Evolutionary conservation across 1,140 invertebrate species (phyloP), one percentile per base, ranked within the genome.

Genomic region (Philotrypesis tridentata): DNA sequence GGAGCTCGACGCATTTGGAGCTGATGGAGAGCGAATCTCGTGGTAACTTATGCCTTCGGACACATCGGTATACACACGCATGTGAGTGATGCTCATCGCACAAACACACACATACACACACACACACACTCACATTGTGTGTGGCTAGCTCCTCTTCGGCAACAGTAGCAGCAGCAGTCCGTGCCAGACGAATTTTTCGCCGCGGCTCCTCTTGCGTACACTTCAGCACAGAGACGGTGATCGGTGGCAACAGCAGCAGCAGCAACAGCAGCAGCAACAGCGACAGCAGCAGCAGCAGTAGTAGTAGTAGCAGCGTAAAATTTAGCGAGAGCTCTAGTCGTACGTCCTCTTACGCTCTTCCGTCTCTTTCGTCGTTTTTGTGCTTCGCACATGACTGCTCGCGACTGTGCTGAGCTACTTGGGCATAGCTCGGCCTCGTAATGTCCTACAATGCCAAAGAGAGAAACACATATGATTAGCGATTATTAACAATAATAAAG

Each of bases 371-470:
- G 77, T 90, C 88, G 84, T 85, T 88, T 93, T 92, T 90, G 89
- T 92, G 88, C 92, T 92, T 91, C 92, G 92, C 90, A 90, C 91
- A 91, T 87, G 87, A 87, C 86, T 90, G 87, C 85, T 94, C 94
- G 85, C 94, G 81, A 89, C 94, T 94, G 87, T 95, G 95, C 87
- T 96, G 95, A 84, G 96, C 96, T 89, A 96, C 96, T 93, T 96
- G 96, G 85, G 96, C 96, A 93, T 96, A 97, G 90, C 96, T 96
- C 88, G 96, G 93, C 90, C 95, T 93, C 84, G 93, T 93, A 85
- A 93, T 92, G 85, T 94, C 91, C 90, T 92, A 86, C 70, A 73
- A 60, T 83, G 80, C 82, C 63, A 85, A 82, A 79, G 55, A 86
- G 80, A 85, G n/a, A 84, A 79, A 77, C 68, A 11, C 27, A 68